Base-by-base conservation (phyloP, 2,888 invertebrate species). In the Nephrotoma guestfalica region DNA sequence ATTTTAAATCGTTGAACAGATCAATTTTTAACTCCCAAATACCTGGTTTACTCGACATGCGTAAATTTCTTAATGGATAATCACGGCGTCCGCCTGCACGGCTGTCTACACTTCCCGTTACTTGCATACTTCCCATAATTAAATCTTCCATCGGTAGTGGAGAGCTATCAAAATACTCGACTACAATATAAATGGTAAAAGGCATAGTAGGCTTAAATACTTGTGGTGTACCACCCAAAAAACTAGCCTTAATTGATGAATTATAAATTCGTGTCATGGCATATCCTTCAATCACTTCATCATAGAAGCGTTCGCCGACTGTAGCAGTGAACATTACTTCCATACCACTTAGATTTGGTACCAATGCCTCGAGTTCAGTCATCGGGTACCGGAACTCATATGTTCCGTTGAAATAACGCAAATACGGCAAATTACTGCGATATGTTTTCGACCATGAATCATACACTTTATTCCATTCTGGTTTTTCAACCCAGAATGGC, bases 161-260 rank as follows among this genome's bases (percentile, higher is more conserved):
- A 0, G 98, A 97, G 1, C 97, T 97, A 91, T 99, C 98, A 90
- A 97, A 97, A 91, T 96, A 97, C 1, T 97, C 96, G 0, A 97
- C 97, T 9, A 96, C 96, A 90, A 98, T 93, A 94, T 97, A 97
- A 86, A 95, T 93, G 88, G 95, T 95, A 89, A 97, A 96, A 0
- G 98, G 97, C 96, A 98, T 98, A 7, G 96, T 94, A 0, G 99
- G 98, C 91, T 98, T 99, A 92, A 98, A 98, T 15, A 99, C 96
- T 91, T 98, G 97, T 6, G 98, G 97, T 0, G 95, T 94, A 45
- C 97, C 97, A 0, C 98, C 99, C 2, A 98, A 93, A 91, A 98
- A 97, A 51, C 94, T 93, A 0, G 98, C 93, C 86, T 94, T 94
- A 6, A 98, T 93, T 6, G 96, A 96, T 0, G 97, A 97, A 92